Percentiles rank a stretch among this genome's conserved stretches.
These are phyloP conservation scores for Palythoa caribaeorum DNA, from an alignment of 92 coral and sea anemone genomes.

Conservation along the genomic window DNA sequence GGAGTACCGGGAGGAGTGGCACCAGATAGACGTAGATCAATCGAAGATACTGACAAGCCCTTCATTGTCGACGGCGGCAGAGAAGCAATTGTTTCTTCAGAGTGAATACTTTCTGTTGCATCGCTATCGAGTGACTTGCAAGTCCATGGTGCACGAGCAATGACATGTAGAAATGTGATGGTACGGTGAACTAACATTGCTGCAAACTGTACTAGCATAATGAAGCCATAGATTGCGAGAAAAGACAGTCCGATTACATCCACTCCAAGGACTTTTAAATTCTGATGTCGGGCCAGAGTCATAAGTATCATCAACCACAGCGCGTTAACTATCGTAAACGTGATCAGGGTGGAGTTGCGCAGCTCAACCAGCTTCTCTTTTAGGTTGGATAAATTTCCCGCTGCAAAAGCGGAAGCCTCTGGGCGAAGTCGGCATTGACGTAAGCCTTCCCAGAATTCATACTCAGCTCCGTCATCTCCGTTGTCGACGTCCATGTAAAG, in stretches of 20 bases:
- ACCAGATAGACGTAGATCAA: conserved; percentile 1
- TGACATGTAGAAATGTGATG: conserved; percentile 63
- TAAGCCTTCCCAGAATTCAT: conserved; percentile 67
- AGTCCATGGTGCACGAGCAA: conserved; percentile 77
- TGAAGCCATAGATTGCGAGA: conserved; percentile 63
- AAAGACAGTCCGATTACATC: conserved; percentile 70
- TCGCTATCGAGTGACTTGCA: neutral
- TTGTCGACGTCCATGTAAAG: conserved; percentile 56
- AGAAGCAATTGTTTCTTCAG: neutral
- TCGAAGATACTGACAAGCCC: neutral
- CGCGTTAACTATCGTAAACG: conserved; percentile 66
- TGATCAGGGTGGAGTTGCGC: conserved; percentile 61
- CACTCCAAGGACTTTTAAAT: conserved; percentile 64
- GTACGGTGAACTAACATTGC: conserved; percentile 78
- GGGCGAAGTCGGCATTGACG: conserved; percentile 68
- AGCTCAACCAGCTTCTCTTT: conserved; percentile 58
- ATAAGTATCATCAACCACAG: conserved; percentile 73
- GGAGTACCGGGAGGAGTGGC: conserved; percentile 5
- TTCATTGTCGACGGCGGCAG: neutral
- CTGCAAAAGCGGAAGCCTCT: conserved; percentile 62
- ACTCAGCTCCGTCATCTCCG: conserved; percentile 60
- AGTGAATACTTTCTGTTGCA: neutral
- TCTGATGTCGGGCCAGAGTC: conserved; percentile 49
- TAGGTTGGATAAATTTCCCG: conserved; percentile 57
- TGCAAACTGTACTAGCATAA: conserved; percentile 66